phyloP scores from a whole-genome alignment of 2,113 vertebrate species.

The Thomomys bottae region DNA sequence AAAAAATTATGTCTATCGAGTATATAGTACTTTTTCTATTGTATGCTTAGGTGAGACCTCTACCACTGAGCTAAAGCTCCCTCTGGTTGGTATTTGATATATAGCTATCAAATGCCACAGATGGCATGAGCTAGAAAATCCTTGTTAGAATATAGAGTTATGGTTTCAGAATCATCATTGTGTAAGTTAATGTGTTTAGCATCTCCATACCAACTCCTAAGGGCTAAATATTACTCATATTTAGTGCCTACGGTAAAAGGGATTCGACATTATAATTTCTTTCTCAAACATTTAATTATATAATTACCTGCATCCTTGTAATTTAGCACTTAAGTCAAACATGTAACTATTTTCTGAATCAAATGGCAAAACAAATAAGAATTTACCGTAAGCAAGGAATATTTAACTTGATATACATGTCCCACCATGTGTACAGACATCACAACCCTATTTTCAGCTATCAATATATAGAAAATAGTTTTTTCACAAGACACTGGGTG shows the following conservation, averaged over 20 bases:
- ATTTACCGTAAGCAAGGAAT: not conserved
- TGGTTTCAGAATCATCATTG: not conserved
- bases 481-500: not conserved
- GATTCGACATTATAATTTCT: not conserved
- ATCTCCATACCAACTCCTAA: not conserved
- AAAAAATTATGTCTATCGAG: no score
- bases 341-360: not conserved
- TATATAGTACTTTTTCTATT: no score
- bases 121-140: not conserved
- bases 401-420: no score
- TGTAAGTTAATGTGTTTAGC: constrained; percentile 2
- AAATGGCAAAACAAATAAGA: not conserved
- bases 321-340: not conserved
- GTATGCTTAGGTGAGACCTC: no score
- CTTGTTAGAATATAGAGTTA: not conserved
- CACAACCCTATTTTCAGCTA: not conserved
- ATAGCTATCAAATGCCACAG: not conserved
- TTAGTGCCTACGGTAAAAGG: not conserved
- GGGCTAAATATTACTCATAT: not conserved
- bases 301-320: not conserved
- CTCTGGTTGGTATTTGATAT: not conserved
- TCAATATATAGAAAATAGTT: not conserved
- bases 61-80: no score
- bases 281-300: constrained; percentile 31
- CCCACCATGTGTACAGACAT: no score